phyloP scores from a whole-genome alignment of 1,140 invertebrate genomes.

The Bombus impatiens region DNA sequence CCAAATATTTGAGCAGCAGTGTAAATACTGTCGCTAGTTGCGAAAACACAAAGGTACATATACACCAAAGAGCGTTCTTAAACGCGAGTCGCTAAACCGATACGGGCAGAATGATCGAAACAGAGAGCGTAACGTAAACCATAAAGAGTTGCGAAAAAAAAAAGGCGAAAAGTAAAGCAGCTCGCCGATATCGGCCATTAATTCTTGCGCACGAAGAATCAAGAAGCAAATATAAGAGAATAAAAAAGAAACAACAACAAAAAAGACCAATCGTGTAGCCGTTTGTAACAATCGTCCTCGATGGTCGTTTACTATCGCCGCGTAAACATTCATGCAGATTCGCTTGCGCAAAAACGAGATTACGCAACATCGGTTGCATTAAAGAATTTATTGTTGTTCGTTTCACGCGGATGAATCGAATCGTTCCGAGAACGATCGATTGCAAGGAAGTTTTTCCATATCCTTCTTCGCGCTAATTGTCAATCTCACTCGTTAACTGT shows the following conservation, averaged over 20 bases:
- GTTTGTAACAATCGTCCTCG: not conserved
- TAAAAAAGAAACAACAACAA: not conserved
- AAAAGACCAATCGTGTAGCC: not conserved
- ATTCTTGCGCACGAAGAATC: not conserved
- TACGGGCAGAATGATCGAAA: not conserved
- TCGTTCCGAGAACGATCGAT: not conserved
- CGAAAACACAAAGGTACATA: not conserved
- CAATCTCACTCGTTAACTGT: too few relatives aligned
- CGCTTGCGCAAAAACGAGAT: not conserved
- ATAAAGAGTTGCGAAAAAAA: not conserved
- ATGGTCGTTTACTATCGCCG: not conserved
- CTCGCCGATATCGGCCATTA: not conserved
- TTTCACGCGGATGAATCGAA: not conserved
- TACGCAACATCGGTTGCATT: slow-evolving; percentile 8
- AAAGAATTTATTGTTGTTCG: slow-evolving; percentile 27
- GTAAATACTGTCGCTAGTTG: not conserved
- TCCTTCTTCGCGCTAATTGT: not conserved
- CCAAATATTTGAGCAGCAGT: not conserved
- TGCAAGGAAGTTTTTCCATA: not conserved
- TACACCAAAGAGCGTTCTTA: not conserved
- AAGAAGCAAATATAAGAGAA: accelerated
- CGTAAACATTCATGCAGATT: slow-evolving; percentile 33
- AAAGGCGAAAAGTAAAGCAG: too few relatives aligned
- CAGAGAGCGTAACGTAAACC: not conserved
- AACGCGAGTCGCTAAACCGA: not conserved